These are phyloP conservation scores for Mylabris sibirica DNA, from an alignment of 2,888 invertebrate genomes.

Conservation along the genomic window DNA sequence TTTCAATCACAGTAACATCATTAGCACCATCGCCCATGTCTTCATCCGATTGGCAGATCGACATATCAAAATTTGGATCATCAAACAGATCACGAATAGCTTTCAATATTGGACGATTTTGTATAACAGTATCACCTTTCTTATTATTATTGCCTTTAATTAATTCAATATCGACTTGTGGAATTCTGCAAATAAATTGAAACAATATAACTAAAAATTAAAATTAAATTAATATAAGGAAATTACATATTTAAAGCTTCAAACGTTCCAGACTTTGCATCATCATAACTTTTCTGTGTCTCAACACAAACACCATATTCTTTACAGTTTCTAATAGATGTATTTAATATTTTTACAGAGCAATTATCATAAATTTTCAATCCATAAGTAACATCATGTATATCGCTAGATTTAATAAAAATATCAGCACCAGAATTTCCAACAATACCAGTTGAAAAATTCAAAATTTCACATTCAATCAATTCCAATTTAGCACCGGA, in stretches of 20 bases:
- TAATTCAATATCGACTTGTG: slow-evolving; percentile 47
- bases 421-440: slow-evolving; percentile 59
- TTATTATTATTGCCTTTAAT: slow-evolving; percentile 50
- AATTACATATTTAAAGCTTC: slow-evolving; percentile 54
- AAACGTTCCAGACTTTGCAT: slow-evolving; percentile 48
- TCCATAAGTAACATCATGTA: slow-evolving; percentile 54
- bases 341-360: slow-evolving; percentile 53
- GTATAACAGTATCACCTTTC: slow-evolving; percentile 54
- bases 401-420: slow-evolving; percentile 52
- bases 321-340: slow-evolving; percentile 60
- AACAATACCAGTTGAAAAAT: slow-evolving; percentile 65
- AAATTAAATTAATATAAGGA: slow-evolving; percentile 12
- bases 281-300: slow-evolving; percentile 53
- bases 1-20: slow-evolving; percentile 42
- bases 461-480: slow-evolving; percentile 62
- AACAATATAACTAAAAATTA: slow-evolving; percentile 16
- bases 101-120: slow-evolving; percentile 48
- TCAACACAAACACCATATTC: slow-evolving; percentile 65
- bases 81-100: slow-evolving; percentile 55
- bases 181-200: slow-evolving; percentile 51
- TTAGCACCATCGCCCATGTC: slow-evolving; percentile 40
- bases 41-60: slow-evolving; percentile 47
- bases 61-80: slow-evolving; percentile 49
- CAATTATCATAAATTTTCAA: slow-evolving; percentile 62
- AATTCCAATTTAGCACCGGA: slow-evolving; percentile 60